Conservation (phyloP, 1,140 invertebrate species). For the Globodera rostochiensis region DNA sequence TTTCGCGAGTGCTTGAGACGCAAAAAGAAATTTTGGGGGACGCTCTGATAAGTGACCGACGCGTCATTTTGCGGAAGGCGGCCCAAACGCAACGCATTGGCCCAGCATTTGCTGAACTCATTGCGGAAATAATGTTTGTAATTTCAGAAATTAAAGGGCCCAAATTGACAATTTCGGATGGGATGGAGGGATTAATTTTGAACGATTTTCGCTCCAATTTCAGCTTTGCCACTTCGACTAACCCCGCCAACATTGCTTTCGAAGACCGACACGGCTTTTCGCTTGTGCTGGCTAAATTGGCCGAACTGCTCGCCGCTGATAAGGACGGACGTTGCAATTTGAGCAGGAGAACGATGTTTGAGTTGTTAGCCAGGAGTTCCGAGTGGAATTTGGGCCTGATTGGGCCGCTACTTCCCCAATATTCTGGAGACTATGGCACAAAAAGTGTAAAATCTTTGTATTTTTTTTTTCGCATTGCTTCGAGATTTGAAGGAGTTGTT, state of each 20-base stretch:
- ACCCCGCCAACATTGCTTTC: background rate
- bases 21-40: background rate
- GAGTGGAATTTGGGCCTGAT: background rate
- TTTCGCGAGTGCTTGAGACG: background rate
- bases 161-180: too few species aligned
- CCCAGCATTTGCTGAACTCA: background rate
- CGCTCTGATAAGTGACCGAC: background rate
- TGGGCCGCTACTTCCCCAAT: background rate
- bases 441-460: background rate
- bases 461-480: background rate
- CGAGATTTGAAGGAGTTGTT: too few species aligned
- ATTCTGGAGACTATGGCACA: background rate
- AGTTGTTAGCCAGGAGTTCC: background rate
- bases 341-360: background rate
- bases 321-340: background rate
- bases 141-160: too few species aligned
- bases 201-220: too few species aligned
- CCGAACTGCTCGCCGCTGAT: background rate
- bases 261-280: background rate
- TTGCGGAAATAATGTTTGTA: background rate
- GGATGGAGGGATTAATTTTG: too few species aligned
- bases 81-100: background rate
- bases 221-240: background rate
- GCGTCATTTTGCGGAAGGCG: background rate
- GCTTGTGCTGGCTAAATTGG: background rate